A percentile compares a stretch with the other conserved stretches of the same genome.
Conservation (phyloP, 2,113 vertebrate species). For the Microcebus griseorufus region DNA sequence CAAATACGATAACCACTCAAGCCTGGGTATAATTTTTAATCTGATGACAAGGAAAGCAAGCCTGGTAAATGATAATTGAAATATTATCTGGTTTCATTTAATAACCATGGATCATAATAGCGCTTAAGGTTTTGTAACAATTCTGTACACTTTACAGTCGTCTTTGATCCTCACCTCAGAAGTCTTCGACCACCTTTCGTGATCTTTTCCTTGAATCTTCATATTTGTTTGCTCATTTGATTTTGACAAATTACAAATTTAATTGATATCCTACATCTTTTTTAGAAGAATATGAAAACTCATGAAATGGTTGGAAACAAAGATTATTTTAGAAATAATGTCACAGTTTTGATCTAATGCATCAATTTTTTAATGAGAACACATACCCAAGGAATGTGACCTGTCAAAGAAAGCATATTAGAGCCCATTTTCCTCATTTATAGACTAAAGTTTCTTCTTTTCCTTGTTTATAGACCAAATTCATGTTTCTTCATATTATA, state of each 20-base stretch:
- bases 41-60: background rate
- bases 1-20: background rate
- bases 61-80: background rate
- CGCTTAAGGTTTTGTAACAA: background rate
- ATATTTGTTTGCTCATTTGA: background rate
- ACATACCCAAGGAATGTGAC: background rate
- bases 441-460: background rate
- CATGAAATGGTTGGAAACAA: background rate
- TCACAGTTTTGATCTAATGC: background rate
- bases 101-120: background rate
- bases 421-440: background rate
- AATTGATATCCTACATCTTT: background rate
- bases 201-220: background rate
- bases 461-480: background rate
- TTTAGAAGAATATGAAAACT: background rate
- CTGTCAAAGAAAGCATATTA: background rate
- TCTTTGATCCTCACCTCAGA: background rate
- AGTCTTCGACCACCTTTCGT: background rate
- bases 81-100: background rate
- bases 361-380: background rate
- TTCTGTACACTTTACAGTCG: background rate
- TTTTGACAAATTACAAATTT: constrained; percentile 28
- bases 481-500: background rate
- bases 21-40: background rate
- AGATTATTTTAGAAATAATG: background rate